These are phyloP conservation scores for Drosophila burlai DNA, from an alignment of 1,140 invertebrate species.

Conservation along the genomic window DNA sequence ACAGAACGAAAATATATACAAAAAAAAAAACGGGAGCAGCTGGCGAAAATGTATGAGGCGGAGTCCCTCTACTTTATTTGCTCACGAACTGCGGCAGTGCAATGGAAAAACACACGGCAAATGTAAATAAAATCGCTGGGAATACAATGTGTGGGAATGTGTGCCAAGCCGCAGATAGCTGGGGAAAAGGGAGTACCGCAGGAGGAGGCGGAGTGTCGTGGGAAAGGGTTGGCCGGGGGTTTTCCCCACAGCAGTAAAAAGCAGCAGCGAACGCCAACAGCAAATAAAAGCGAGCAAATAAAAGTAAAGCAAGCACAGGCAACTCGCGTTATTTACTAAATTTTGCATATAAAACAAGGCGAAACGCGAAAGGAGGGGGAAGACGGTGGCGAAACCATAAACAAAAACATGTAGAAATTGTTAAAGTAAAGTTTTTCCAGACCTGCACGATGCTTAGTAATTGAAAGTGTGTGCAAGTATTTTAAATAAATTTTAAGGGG, in stretches of 20 bases:
- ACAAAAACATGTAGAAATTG: slow-evolving; percentile 38
- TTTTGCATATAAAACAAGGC: slow-evolving; percentile 73
- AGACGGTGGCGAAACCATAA: slow-evolving; percentile 27
- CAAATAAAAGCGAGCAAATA: slow-evolving; percentile 78
- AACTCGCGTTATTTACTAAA: slow-evolving; percentile 79
- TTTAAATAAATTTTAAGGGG: not conserved
- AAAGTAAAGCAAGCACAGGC: slow-evolving; percentile 76
- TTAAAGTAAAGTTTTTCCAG: slow-evolving; percentile 12
- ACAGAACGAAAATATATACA: not conserved
- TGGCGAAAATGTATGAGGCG: slow-evolving; percentile 25
- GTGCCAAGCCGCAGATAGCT: slow-evolving; percentile 47
- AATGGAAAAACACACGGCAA: slow-evolving; percentile 73
- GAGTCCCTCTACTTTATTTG: slow-evolving; percentile 43
- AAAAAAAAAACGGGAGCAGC: slow-evolving; percentile 25
- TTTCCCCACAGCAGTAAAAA: slow-evolving; percentile 63
- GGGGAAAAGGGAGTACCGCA: slow-evolving; percentile 1
- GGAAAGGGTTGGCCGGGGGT: slow-evolving; percentile 7
- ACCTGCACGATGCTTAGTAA: slow-evolving; percentile 2
- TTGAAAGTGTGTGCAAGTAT: not conserved
- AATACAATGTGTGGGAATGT: slow-evolving; percentile 56
- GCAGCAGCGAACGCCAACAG: slow-evolving; percentile 55
- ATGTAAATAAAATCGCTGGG: slow-evolving; percentile 75
- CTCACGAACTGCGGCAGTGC: slow-evolving; percentile 74
- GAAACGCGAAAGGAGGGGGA: slow-evolving; percentile 11
- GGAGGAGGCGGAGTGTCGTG: not conserved